These are phyloP conservation scores for Lucinisca nassula DNA, from an alignment of 2,888 invertebrate genomes.

Conservation along the genomic window DNA sequence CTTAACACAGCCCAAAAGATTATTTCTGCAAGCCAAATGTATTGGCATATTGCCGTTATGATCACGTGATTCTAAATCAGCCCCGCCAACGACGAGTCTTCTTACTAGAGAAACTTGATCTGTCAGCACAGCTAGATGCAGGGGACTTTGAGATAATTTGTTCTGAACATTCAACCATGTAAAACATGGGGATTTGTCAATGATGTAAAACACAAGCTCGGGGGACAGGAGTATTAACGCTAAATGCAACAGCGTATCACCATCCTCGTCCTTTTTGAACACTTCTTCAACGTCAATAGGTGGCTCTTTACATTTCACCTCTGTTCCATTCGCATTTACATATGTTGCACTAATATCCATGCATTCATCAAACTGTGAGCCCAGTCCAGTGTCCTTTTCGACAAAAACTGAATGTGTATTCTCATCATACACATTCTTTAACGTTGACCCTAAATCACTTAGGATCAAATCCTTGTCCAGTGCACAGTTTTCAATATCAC, in stretches of 20 bases:
- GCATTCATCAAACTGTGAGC: background rate
- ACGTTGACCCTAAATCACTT: too few species aligned
- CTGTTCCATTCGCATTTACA: background rate
- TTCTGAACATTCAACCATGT: slow-evolving; percentile 10
- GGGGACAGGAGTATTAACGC: slow-evolving; percentile 36
- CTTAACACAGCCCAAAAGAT: background rate
- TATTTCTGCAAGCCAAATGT: slow-evolving; percentile 23
- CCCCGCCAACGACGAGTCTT: slow-evolving; percentile 22
- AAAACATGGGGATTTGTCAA: background rate
- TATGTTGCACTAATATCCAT: background rate
- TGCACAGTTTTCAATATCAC: too few species aligned
- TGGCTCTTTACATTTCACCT: background rate
- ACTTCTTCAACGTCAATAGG: background rate
- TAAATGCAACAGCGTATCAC: slow-evolving; percentile 50
- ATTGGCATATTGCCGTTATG: slow-evolving; percentile 25
- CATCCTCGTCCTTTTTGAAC: slow-evolving; percentile 42
- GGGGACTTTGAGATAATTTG: slow-evolving; percentile 25
- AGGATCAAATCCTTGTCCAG: too few species aligned
- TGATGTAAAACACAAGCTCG: background rate
- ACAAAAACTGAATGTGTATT: too few species aligned
- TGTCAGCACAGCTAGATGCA: slow-evolving; percentile 35
- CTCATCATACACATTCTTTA: too few species aligned
- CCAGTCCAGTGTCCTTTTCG: too few species aligned
- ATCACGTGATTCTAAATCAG: slow-evolving; percentile 24
- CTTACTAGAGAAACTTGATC: slow-evolving; percentile 4